Conservation (phyloP, 2,888 invertebrate genomes). For the Doris montereyensis region DNA sequence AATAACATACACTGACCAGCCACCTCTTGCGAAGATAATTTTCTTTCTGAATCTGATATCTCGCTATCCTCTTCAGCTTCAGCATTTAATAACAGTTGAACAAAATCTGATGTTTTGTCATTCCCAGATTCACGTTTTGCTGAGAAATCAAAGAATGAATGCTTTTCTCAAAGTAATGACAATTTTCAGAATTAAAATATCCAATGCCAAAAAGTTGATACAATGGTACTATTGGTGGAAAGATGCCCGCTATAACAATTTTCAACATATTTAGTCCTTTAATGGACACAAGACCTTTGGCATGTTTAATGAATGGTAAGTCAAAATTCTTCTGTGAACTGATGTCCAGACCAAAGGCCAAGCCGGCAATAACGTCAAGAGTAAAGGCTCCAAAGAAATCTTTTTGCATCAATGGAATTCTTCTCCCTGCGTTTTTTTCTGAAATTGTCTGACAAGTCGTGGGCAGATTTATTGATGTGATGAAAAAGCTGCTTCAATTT, state of each 20-base stretch:
- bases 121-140: not conserved
- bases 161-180: not conserved
- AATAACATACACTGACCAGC: constrained; percentile 32
- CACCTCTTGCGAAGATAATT: constrained; percentile 32
- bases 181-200: not conserved
- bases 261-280: not conserved
- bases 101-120: not conserved
- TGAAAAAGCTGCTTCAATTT: constrained; percentile 33
- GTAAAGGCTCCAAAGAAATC: constrained; percentile 12
- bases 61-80: not conserved
- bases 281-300: not conserved
- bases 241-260: not conserved
- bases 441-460: not conserved
- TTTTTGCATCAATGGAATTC: not conserved
- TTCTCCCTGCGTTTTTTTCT: not conserved
- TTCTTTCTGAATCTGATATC: not conserved
- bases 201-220: not conserved
- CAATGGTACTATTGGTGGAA: not conserved
- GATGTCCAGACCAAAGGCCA: constrained; percentile 38
- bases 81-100: not conserved
- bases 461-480: constrained; percentile 27
- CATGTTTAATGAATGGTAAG: constrained; percentile 21
- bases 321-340: constrained; percentile 32
- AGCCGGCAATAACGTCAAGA: constrained; percentile 41
- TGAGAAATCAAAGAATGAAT: not conserved